Base-by-base conservation (phyloP, 2,797 vertebrate genomes). In the Pelodytes ibericus region DNA sequence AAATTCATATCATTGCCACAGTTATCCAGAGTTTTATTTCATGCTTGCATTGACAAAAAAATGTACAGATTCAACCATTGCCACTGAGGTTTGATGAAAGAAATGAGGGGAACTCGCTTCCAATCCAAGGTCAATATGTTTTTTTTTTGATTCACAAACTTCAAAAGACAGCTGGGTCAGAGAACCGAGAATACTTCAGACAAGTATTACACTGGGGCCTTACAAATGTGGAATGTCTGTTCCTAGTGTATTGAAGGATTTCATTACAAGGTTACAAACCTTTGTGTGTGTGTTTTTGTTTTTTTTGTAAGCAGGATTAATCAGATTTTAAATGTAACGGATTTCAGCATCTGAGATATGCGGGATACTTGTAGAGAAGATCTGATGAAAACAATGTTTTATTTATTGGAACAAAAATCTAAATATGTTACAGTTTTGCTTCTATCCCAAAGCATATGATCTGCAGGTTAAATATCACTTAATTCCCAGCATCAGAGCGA, bases 111-210 rank as follows among this genome's bases (percentile, higher is more conserved):
- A 74, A 77, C 13, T 86, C 87, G 83, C 87, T 88, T 86, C 83
- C 79, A 88, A 87, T 82, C 80, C 84, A 88, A 90, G 90, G 91
- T 92, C 91, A 94, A 92, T 81, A n/a, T n/a, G n/a, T n/a, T n/a
- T 86, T 72, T 51, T 83, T 6, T 63, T 80, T 53, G 91, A 91
- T 92, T 91, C 88, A 90, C 84, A 86, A 84, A 84, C 87, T 85
- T 80, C 16, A 24, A 62, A 62, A 10, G 7, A n/a, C 2, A 24
- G 9, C n/a, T 53, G 4, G 49, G 7, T 53, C 6, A 8, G 36
- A 39, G 36, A 49, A 49, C 1, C 11, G 16, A 47, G 44, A 47
- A 36, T 16, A 47, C 44, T 15, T 47, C 5, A 47, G 4, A 47
- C 4, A 47, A 4, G 18, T 0, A n/a, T 47, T 47, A 2, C 44